These are phyloP conservation scores for Echeneis naucrates DNA, from an alignment of 2,797 vertebrate genomes.

Conservation along the genomic window DNA sequence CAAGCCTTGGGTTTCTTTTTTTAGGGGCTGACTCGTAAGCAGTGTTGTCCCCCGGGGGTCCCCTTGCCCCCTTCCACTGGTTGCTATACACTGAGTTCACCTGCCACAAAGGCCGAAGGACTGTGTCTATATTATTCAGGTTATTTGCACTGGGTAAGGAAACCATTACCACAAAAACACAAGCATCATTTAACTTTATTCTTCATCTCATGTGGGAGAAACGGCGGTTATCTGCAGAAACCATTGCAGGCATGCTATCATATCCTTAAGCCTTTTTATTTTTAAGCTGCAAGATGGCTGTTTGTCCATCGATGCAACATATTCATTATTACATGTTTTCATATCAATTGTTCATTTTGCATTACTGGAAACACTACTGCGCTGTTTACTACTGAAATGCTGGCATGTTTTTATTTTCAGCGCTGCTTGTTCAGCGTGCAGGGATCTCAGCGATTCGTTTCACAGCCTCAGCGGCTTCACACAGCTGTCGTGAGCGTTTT, in stretches of 20 bases:
- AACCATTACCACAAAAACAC: conserved; percentile 43
- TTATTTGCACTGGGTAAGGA: conserved; percentile 79
- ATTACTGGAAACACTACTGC: conserved; percentile 60
- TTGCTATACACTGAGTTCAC: conserved; percentile 66
- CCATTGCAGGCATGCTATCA: conserved; percentile 20
- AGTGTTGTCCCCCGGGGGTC: conserved; percentile 27
- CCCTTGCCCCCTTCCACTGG: conserved; percentile 19
- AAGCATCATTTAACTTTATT: conserved; percentile 26
- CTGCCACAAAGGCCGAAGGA: conserved; percentile 62
- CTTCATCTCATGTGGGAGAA: conserved; percentile 41
- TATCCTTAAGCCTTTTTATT: conserved; percentile 22
- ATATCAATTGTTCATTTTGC: conserved; percentile 15
- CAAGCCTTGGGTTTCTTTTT: conserved; percentile 42
- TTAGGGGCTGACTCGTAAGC: conserved; percentile 37
- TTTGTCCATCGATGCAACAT: conserved; percentile 19
- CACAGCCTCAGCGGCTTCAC: conserved; percentile 39
- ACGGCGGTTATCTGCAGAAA: background rate
- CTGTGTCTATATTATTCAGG: conserved; percentile 72
- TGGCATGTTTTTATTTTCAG: conserved; percentile 41
- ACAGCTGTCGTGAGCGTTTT: conserved; percentile 19
- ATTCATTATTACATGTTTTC: conserved; percentile 3
- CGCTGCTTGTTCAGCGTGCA: conserved; percentile 34
- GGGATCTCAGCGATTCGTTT: conserved; percentile 45
- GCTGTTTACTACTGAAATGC: conserved; percentile 74
- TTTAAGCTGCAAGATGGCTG: conserved; percentile 30